Conservation (phyloP, 2,797 vertebrate species). For the Mormyrus proboscirostris region DNA sequence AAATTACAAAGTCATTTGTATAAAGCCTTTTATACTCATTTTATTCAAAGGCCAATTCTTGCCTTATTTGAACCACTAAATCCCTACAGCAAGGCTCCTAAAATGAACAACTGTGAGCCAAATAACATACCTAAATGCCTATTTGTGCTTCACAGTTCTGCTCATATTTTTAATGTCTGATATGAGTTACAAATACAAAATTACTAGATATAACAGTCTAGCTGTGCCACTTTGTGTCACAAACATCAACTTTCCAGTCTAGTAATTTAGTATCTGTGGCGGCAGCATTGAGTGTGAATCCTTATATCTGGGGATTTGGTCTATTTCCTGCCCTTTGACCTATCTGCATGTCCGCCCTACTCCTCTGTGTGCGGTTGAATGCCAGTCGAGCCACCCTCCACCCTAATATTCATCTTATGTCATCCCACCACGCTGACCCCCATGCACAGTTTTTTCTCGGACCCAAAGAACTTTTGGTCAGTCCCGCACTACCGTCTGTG, state of each 20-base stretch:
- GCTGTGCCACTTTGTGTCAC: background rate
- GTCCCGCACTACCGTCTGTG: conserved; percentile 38
- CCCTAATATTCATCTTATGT: conserved; percentile 56
- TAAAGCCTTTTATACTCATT: background rate
- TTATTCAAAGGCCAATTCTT: background rate
- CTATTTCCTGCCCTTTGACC: background rate
- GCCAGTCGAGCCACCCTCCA: background rate
- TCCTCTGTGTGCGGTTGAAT: background rate
- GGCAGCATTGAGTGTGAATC: background rate
- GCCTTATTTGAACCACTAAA: background rate
- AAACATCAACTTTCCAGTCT: background rate
- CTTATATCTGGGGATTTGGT: background rate
- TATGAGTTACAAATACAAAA: background rate
- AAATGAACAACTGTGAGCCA: background rate
- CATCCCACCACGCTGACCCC: conserved; percentile 45
- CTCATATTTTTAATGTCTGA: background rate
- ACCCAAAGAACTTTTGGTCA: conserved; percentile 61
- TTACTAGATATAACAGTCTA: background rate
- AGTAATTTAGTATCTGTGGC: conserved; percentile 1
- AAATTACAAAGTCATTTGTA: conserved; percentile 14
- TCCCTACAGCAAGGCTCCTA: background rate
- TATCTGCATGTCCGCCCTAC: background rate
- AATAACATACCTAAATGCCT: background rate
- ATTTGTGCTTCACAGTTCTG: background rate
- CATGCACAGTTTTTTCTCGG: conserved; percentile 63